phyloP scores from a whole-genome alignment of 2,888 invertebrate genomes.

The Tenthredo scrophulariae region DNA sequence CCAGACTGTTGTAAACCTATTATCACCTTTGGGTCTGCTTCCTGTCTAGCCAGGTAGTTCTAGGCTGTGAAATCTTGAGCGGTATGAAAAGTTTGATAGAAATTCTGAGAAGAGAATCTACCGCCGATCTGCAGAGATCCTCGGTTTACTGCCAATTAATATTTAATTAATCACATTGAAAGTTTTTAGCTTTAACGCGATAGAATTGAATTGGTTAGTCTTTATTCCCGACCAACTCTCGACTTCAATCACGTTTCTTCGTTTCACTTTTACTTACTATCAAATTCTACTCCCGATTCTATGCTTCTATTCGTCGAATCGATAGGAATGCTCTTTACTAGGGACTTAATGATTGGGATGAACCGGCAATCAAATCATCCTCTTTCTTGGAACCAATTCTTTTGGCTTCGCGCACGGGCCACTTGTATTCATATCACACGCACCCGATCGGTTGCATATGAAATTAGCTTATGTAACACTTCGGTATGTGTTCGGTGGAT shows the following conservation, averaged over 20 bases:
- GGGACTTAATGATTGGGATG: slow-evolving; percentile 27
- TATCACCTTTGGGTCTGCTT: slow-evolving; percentile 57
- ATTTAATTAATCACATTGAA: slow-evolving; percentile 40
- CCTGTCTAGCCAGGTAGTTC: slow-evolving; percentile 26
- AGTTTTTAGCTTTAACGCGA: background rate
- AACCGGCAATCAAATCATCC: slow-evolving; percentile 44
- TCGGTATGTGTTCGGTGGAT: slow-evolving; percentile 30
- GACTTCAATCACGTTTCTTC: slow-evolving; percentile 5
- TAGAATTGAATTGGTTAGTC: background rate
- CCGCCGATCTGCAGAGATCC: background rate
- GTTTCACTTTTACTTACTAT: slow-evolving; percentile 39
- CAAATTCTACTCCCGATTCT: slow-evolving; percentile 27
- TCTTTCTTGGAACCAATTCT: slow-evolving; percentile 47
- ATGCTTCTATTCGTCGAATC: slow-evolving; percentile 20
- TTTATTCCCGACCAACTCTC: background rate
- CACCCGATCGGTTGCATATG: slow-evolving; percentile 52
- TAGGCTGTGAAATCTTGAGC: background rate
- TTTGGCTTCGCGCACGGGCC: slow-evolving; percentile 30
- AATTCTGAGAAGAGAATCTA: background rate
- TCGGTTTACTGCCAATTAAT: slow-evolving; percentile 36
- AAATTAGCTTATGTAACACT: slow-evolving; percentile 52
- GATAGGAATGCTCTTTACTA: slow-evolving; percentile 21
- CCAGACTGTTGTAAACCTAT: slow-evolving; percentile 58
- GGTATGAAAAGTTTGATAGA: background rate
- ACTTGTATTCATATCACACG: slow-evolving; percentile 47